Evolutionary conservation across 2,113 vertebrate species (phyloP).

Genomic region (Silurus glanis): DNA sequence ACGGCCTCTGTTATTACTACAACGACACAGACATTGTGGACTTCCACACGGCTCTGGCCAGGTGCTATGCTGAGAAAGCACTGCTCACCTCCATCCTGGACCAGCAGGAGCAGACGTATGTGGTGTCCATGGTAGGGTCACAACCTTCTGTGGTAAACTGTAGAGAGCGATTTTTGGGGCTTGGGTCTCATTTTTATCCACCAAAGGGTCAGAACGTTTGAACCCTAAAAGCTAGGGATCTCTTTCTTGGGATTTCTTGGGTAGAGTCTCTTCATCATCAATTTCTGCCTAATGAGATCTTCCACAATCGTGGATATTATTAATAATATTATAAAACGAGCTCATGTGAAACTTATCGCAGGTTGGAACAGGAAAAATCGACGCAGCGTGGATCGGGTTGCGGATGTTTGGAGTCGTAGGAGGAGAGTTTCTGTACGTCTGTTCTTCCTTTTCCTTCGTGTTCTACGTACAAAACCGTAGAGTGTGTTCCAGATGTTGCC

Average conservation of each 20-base stretch:
- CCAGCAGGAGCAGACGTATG: constrained; percentile 68
- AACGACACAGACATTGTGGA: constrained; percentile 75
- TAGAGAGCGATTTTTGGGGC: not conserved
- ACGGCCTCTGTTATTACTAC: constrained; percentile 74
- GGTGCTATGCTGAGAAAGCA: constrained; percentile 68
- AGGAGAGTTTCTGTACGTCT: constrained; percentile 68
- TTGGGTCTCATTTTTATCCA: too few relatives aligned
- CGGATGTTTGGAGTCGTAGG: constrained; percentile 60
- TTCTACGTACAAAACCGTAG: too few relatives aligned
- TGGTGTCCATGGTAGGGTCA: constrained; percentile 69
- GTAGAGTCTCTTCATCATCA: too few relatives aligned
- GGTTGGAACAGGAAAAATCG: constrained; percentile 71
- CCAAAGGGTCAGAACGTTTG: too few relatives aligned
- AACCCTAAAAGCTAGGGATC: too few relatives aligned
- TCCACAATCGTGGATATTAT: not conserved
- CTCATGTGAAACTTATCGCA: constrained; percentile 33
- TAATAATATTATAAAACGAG: not conserved
- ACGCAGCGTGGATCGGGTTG: constrained; percentile 73
- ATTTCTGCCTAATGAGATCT: too few relatives aligned
- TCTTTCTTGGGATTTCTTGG: too few relatives aligned
- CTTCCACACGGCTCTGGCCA: constrained; percentile 58
- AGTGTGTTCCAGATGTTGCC: not conserved
- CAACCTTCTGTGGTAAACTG: not conserved
- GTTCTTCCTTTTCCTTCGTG: too few relatives aligned
- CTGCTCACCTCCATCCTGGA: constrained; percentile 66